Conservation (phyloP, 2,113 vertebrate genomes). For the Tetrao urogallus region DNA sequence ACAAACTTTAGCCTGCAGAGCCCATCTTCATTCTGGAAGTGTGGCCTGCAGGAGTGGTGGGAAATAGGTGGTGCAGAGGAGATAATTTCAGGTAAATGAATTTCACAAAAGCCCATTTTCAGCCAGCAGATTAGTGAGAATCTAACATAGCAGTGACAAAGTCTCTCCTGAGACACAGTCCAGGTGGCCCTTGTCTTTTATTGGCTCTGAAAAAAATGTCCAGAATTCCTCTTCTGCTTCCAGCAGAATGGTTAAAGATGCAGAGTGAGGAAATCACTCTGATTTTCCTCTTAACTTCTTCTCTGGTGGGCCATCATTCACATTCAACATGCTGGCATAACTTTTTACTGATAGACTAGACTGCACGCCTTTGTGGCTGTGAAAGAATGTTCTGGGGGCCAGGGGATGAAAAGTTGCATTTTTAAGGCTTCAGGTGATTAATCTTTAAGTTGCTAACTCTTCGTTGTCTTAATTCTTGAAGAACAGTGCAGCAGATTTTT, state of each 20-base stretch:
- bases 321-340: neutral
- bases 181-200: neutral
- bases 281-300: neutral
- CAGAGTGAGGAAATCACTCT: neutral
- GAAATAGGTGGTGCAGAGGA: neutral
- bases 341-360: neutral
- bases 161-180: neutral
- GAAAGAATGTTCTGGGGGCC: neutral
- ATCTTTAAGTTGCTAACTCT: neutral
- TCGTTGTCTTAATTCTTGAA: conserved; percentile 22
- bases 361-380: neutral
- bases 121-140: neutral
- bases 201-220: neutral
- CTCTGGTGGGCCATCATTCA: neutral
- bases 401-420: neutral
- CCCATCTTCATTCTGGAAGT: neutral
- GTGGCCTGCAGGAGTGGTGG: neutral
- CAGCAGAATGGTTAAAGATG: neutral
- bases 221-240: neutral
- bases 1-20: neutral
- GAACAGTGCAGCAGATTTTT: conserved; percentile 77
- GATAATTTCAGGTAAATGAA: neutral
- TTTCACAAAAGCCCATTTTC: neutral
- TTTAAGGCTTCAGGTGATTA: neutral
- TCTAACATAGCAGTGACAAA: rapidly evolving